Conservation (phyloP, 2,888 invertebrate species). For the Dolichomitus sp. region DNA sequence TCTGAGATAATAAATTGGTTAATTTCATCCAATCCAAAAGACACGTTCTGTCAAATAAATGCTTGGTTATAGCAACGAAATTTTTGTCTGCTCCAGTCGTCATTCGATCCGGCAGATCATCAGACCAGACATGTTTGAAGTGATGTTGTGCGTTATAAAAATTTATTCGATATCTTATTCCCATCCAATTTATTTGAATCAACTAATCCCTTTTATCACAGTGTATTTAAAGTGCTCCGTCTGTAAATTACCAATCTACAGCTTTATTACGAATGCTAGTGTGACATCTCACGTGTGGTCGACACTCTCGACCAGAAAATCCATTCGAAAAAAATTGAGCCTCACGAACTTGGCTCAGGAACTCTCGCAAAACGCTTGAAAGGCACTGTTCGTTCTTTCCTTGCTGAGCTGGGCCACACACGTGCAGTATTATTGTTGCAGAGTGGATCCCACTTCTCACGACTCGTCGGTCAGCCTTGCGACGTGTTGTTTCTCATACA, state of each 20-base stretch:
- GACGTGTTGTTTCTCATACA: slow-evolving; percentile 45
- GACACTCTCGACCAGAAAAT: slow-evolving; percentile 23
- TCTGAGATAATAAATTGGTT: no score
- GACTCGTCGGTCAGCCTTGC: slow-evolving; percentile 55
- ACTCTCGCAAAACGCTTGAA: slow-evolving; percentile 65
- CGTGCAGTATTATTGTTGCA: slow-evolving; percentile 81
- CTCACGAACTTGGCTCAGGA: slow-evolving; percentile 34
- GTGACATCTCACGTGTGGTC: slow-evolving; percentile 54
- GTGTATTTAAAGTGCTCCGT: background rate
- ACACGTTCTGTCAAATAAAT: no score
- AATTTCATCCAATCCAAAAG: no score
- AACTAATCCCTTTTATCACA: background rate
- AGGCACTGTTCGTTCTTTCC: slow-evolving; percentile 54
- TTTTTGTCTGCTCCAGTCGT: no score
- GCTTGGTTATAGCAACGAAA: no score
- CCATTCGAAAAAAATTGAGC: slow-evolving; percentile 36
- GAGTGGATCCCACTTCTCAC: slow-evolving; percentile 79
- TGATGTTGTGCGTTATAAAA: no score
- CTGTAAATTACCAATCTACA: slow-evolving; percentile 13
- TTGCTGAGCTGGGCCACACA: slow-evolving; percentile 78
- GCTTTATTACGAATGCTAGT: slow-evolving; percentile 20
- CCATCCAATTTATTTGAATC: background rate
- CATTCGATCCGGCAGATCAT: no score
- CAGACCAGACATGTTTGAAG: no score
- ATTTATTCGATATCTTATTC: background rate